These are phyloP conservation scores for Sitta carolinensis DNA, from an alignment of 2,797 vertebrate species.

Conservation along the genomic window DNA sequence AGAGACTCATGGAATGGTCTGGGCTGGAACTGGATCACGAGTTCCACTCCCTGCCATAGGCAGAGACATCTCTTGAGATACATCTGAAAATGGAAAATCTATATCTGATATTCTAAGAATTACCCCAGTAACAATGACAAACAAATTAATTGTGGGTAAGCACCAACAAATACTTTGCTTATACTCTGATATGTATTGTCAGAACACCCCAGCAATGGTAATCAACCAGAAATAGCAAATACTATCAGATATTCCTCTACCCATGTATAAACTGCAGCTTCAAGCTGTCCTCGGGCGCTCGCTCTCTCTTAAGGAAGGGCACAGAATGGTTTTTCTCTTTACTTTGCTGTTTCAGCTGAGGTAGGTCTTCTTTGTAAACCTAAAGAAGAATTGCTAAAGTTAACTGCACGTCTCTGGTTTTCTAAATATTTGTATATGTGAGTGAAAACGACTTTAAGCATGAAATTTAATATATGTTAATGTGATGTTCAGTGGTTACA, in stretches of 20 bases:
- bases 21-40: not conserved
- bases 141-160: not conserved
- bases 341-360: constrained; percentile 91
- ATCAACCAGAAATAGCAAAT: not conserved
- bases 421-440: not conserved
- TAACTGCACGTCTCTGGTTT: not conserved
- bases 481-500: not conserved
- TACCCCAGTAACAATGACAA: not conserved
- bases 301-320: constrained; percentile 90
- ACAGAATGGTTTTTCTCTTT: constrained; percentile 87
- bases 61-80: not conserved
- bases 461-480: not conserved
- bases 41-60: not conserved
- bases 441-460: not conserved
- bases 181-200: not conserved
- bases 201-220: not conserved
- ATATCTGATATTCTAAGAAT: not conserved
- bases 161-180: not conserved
- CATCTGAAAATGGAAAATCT: not conserved
- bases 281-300: constrained; percentile 89
- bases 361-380: constrained; percentile 99
- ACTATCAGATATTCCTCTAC: constrained; percentile 71
- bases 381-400: constrained; percentile 63
- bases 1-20: not conserved
- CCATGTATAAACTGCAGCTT: constrained; percentile 95